These are phyloP conservation scores for Hemitrygon akajei DNA, from an alignment of 2,797 vertebrate genomes.

Conservation along the genomic window DNA sequence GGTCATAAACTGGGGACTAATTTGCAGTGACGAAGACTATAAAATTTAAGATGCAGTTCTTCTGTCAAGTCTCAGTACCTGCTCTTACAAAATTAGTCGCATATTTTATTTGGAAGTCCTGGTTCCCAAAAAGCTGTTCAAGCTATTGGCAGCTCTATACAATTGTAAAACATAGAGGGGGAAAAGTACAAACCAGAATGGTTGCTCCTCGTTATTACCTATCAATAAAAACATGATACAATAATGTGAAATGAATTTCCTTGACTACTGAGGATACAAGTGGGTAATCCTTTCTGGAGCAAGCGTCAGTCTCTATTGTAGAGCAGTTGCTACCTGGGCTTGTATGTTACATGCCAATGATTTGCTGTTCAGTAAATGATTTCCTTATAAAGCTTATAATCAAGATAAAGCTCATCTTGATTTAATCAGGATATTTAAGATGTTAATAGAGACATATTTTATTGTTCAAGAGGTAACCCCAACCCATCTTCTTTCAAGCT, in stretches of 20 bases:
- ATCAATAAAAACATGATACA: neutral
- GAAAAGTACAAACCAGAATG: neutral
- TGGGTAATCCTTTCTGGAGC: neutral
- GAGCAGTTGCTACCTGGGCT: too few species aligned
- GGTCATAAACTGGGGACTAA: neutral
- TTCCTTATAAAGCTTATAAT: neutral
- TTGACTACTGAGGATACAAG: neutral
- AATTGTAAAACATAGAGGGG: neutral
- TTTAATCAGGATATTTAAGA: neutral
- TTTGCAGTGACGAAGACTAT: neutral
- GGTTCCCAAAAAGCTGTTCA: neutral
- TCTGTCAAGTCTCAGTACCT: neutral
- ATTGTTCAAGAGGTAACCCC: neutral
- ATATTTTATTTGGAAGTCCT: neutral
- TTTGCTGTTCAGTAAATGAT: neutral
- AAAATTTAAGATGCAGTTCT: neutral
- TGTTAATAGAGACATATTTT: neutral
- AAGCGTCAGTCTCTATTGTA: neutral
- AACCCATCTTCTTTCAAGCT: neutral
- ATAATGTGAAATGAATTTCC: neutral
- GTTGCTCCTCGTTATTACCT: neutral
- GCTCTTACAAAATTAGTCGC: neutral
- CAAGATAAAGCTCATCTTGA: neutral
- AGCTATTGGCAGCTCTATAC: neutral
- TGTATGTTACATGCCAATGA: too few species aligned